Evolutionary conservation across 1,140 invertebrate species (phyloP).

Genomic region (Plutomurus gul): DNA sequence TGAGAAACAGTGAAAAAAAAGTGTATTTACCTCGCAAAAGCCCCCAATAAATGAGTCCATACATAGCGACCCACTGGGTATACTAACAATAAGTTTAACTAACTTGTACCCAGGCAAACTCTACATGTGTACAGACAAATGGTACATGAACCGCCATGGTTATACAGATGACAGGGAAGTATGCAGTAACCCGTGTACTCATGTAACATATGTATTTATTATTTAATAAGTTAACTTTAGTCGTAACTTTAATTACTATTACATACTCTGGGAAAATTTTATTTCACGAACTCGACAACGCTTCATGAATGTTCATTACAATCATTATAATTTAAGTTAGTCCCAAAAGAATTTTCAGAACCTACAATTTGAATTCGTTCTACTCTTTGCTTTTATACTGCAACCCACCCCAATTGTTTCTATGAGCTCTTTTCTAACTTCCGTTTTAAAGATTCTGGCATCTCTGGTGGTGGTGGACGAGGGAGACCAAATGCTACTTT

Average conservation of each 20-base stretch:
- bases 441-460: slow-evolving; percentile 93
- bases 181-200: too few relatives aligned
- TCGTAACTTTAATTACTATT: not conserved
- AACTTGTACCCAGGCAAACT: too few relatives aligned
- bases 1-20: too few relatives aligned
- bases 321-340: not conserved
- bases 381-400: slow-evolving; percentile 13
- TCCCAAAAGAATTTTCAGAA: slow-evolving; percentile 7
- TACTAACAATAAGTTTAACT: too few relatives aligned
- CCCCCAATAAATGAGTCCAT: too few relatives aligned
- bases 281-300: slow-evolving; percentile 12
- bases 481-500: slow-evolving; percentile 90
- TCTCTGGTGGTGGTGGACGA: slow-evolving; percentile 95
- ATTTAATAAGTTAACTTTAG: not conserved
- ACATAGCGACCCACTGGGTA: too few relatives aligned
- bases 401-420: not conserved
- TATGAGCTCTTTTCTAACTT: slow-evolving; percentile 55
- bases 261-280: not conserved
- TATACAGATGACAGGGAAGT: too few relatives aligned
- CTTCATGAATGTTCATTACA: too few relatives aligned
- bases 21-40: too few relatives aligned
- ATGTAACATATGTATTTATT: too few relatives aligned
- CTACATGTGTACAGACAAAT: too few relatives aligned
- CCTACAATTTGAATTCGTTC: not conserved
- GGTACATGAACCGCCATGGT: too few relatives aligned